Conservation (phyloP, 2,797 vertebrate species). For the Chaetophractus vellerosus region DNA sequence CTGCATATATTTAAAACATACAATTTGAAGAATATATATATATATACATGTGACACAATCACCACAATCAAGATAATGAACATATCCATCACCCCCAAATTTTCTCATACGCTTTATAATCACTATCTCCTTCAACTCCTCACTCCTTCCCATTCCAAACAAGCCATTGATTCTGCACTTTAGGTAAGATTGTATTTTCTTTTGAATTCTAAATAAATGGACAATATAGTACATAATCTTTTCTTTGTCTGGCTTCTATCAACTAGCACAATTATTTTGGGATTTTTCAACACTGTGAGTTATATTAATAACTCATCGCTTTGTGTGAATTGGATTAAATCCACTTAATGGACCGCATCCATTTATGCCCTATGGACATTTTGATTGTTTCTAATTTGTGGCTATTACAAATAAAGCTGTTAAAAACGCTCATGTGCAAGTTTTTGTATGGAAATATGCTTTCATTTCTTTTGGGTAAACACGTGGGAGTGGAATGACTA, state of each 20-base stretch:
- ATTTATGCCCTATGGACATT: background rate
- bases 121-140: background rate
- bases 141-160: background rate
- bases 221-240: background rate
- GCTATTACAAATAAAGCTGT: background rate
- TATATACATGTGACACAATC: background rate
- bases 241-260: background rate
- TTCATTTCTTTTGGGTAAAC: no score
- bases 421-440: background rate
- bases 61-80: background rate
- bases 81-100: background rate
- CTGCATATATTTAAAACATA: background rate
- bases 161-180: background rate
- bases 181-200: background rate
- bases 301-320: no score
- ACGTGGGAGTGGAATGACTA: no score
- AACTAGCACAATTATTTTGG: background rate
- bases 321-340: background rate
- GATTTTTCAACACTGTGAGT: background rate
- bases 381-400: background rate
- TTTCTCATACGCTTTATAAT: background rate
- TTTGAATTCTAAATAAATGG: background rate
- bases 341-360: background rate
- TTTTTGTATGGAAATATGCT: background rate
- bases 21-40: background rate